Evolutionary conservation across 2,113 vertebrate genomes (phyloP), one percentile per base, ranked within the genome.

Genomic region (Percopsis transmontana): DNA sequence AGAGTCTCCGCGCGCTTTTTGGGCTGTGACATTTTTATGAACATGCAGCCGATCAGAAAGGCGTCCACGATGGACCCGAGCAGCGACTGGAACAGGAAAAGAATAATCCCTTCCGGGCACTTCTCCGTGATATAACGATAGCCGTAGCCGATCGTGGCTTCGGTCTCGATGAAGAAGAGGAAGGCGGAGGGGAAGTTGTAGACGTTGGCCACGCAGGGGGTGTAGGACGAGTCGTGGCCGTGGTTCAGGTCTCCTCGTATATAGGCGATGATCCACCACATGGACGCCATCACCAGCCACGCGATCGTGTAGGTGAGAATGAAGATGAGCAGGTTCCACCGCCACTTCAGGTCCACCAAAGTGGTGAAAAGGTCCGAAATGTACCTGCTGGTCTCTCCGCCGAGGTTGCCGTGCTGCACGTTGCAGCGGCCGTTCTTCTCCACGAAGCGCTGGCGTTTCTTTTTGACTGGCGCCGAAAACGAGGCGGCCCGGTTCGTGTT

Each of bases 1-100:
- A 95, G 92, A 50, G 95, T 96, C 92, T 96, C 95, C 0, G 95
- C 95, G 65, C 95, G 91, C 51, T 96, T 96, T 88, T 96, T 96
- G 3, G 95, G 95, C 54, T 96, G 95, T 15, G 95, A 96, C 95
- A 96, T 96, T 83, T 96, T 96, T 41, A 96, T 96, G 88, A 96
- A 96, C 94, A 96, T 96, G 84, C 95, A 96, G 55, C 95, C 95
- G 60, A 96, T 95, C 76, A 95, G 93, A 66, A 96, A 96, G 0
- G 94, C 95, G 58, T 96, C 95, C 54, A 96, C 95, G 8, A 95
- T 93, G 76, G 95, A 96, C 64, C 95, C 95, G 74, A 96, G 80
- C 48, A 96, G 82, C 1, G 95, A 96, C 85, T 96, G 95, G 86
- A 96, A 95, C 50, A 96, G 81, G 82, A 96, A 96, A 52, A 96